Evolutionary conservation across 2,888 invertebrate genomes (phyloP).

Genomic region (Oscheius sp.): DNA sequence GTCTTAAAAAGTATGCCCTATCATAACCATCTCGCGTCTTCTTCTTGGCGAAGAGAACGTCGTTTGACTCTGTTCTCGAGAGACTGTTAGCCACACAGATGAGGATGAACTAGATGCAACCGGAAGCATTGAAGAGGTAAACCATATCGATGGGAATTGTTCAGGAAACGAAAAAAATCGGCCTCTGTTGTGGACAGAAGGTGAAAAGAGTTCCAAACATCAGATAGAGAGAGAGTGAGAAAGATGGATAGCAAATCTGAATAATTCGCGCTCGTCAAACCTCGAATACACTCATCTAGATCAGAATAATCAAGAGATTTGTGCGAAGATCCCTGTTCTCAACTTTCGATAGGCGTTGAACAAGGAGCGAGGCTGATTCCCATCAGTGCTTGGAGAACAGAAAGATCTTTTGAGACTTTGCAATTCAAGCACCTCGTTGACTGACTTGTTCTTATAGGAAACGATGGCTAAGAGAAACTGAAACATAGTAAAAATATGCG

Average conservation of each 20-base stretch:
- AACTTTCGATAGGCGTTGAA: constrained; percentile 38
- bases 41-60: constrained; percentile 23
- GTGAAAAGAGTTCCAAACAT: background rate
- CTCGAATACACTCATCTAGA: constrained; percentile 33
- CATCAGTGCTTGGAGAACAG: constrained; percentile 32
- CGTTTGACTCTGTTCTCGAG: background rate
- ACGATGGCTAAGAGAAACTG: background rate
- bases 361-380: constrained; percentile 30
- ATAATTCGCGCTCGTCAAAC: constrained; percentile 7
- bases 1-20: background rate
- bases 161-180: background rate
- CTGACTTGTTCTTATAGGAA: background rate
- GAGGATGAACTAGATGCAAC: constrained; percentile 37
- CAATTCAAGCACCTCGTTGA: constrained; percentile 29
- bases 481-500: no score
- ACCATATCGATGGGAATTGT: constrained; percentile 21
- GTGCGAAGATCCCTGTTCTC: constrained; percentile 31
- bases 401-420: constrained; percentile 22
- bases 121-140: constrained; percentile 35
- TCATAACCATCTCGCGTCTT: constrained; percentile 32
- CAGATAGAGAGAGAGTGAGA: no score
- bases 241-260: no score
- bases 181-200: background rate
- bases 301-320: constrained; percentile 32
- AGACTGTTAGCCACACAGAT: constrained; percentile 20